Evolutionary conservation across 2,888 invertebrate species (phyloP).

Genomic region (Dicycla oo): DNA sequence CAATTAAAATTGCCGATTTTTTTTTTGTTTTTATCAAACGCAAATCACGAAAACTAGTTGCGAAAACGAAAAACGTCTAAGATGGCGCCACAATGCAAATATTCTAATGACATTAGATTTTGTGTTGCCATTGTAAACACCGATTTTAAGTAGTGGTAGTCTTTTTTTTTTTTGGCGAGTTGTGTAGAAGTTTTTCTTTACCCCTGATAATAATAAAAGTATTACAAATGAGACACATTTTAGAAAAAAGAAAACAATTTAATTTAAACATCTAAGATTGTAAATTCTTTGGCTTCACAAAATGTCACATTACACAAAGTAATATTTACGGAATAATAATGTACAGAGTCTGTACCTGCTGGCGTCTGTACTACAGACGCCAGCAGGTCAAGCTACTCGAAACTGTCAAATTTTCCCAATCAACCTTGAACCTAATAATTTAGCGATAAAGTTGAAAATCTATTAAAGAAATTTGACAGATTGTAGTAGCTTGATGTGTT

Average conservation of each 20-base stretch:
- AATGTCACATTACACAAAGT: background rate
- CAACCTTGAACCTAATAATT: too few relatives aligned
- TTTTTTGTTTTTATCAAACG: constrained; percentile 68
- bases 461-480: too few relatives aligned
- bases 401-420: too few relatives aligned
- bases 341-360: too few relatives aligned
- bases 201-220: background rate
- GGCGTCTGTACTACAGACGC: too few relatives aligned
- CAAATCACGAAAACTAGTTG: constrained; percentile 72
- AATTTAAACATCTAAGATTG: constrained; percentile 8
- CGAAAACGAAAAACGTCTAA: constrained; percentile 67
- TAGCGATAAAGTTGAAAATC: too few relatives aligned
- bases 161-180: constrained; percentile 11
- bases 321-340: background rate
- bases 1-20: constrained; percentile 61
- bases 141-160: constrained; percentile 24
- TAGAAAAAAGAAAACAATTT: constrained; percentile 28
- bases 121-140: constrained; percentile 46
- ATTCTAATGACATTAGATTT: constrained; percentile 56
- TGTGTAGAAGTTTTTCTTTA: background rate
- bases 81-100: constrained; percentile 71
- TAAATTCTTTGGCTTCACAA: constrained; percentile 31
- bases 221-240: constrained; percentile 22
- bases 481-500: too few relatives aligned
- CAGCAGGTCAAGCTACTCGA: too few relatives aligned